Evolutionary conservation across 2,888 invertebrate genomes (phyloP).

Genomic region (Cheilosia impressa): DNA sequence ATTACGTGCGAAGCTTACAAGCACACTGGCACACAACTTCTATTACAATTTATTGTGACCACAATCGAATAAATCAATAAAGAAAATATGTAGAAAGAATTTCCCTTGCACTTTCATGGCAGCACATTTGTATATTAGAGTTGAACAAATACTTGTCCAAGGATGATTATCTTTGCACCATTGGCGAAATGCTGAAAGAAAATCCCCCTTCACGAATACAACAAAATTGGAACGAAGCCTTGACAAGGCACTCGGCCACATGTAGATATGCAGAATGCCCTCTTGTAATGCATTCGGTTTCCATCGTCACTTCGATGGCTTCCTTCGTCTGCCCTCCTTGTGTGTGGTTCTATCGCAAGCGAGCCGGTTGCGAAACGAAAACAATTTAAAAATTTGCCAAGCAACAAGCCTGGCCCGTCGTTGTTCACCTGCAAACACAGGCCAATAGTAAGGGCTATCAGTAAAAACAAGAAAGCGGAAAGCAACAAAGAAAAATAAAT

Average conservation of each 20-base stretch:
- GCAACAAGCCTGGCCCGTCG: slow-evolving; percentile 47
- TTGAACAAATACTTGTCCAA: slow-evolving; percentile 41
- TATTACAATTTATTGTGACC: background rate
- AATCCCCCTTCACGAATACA: slow-evolving; percentile 1
- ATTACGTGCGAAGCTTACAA: slow-evolving; percentile 13
- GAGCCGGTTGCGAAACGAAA: slow-evolving; percentile 2
- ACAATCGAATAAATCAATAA: slow-evolving; percentile 23
- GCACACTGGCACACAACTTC: background rate
- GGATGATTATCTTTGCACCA: slow-evolving; percentile 46
- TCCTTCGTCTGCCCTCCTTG: background rate
- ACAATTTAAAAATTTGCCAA: slow-evolving; percentile 26
- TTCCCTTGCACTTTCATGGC: slow-evolving; percentile 47
- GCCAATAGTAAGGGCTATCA: slow-evolving; percentile 2
- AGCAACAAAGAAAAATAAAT: slow-evolving; percentile 19
- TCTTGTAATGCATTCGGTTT: slow-evolving; percentile 5
- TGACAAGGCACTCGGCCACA: slow-evolving; percentile 40
- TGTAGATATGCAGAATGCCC: background rate
- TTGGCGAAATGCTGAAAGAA: slow-evolving; percentile 17
- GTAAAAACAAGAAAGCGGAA: slow-evolving; percentile 4
- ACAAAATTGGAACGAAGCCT: slow-evolving; percentile 60
- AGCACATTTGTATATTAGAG: background rate
- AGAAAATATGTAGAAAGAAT: slow-evolving; percentile 26
- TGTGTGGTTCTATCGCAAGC: background rate
- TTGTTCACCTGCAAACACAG: slow-evolving; percentile 43
- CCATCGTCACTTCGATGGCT: slow-evolving; percentile 31